phyloP scores from a whole-genome alignment of 2,113 vertebrate species.

The Triplophysa siluroides region DNA sequence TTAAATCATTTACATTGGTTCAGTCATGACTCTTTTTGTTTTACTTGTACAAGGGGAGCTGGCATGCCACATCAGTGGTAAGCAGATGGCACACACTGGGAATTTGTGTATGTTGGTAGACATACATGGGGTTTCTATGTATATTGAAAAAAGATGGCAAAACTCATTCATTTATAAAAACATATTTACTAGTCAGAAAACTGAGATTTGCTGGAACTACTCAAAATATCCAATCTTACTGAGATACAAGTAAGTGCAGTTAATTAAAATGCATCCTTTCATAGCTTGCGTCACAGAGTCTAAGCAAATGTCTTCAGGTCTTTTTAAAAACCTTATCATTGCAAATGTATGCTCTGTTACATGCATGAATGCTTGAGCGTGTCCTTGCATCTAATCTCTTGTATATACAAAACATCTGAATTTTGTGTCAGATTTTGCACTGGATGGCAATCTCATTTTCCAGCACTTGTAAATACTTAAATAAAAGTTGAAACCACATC shows the following conservation, averaged over 20 bases:
- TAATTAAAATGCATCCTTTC: background rate
- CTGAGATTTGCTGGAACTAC: background rate
- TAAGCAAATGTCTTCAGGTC: conserved; percentile 25
- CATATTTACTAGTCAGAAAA: conserved; percentile 10
- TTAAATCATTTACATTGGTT: background rate
- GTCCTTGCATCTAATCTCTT: conserved; percentile 61
- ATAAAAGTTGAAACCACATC: conserved; percentile 46
- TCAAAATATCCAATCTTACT: background rate
- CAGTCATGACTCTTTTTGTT: background rate
- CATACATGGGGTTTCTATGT: background rate
- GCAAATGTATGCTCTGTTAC: conserved; percentile 66
- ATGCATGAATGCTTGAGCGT: conserved; percentile 68
- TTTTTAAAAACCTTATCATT: conserved; percentile 52
- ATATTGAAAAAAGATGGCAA: conserved; percentile 13
- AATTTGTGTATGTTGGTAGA: background rate
- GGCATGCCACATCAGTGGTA: background rate
- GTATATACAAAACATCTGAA: conserved; percentile 71
- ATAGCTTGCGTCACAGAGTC: conserved; percentile 27
- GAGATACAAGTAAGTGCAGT: background rate
- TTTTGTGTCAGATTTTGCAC: conserved; percentile 79
- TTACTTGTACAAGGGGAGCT: background rate
- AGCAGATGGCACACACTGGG: background rate
- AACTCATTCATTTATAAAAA: background rate
- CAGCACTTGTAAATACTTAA: conserved; percentile 76
- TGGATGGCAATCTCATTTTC: conserved; percentile 70